A percentile compares a stretch with the other conserved stretches of the same genome.
These are phyloP conservation scores for Chromobotia macracanthus DNA, from an alignment of 2,797 vertebrate species.

Conservation along the genomic window DNA sequence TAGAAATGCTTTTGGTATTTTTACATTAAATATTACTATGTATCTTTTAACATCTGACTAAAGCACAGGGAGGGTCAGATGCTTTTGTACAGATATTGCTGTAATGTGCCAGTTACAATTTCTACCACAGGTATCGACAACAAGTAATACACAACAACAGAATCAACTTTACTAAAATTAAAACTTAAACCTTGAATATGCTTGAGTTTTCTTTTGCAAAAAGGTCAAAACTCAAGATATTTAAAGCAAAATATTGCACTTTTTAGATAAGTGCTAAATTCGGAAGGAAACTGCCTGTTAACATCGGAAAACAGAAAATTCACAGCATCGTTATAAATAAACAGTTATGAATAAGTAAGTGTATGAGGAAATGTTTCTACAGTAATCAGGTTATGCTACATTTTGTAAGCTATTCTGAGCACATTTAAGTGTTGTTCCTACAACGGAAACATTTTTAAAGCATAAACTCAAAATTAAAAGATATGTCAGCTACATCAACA, in stretches of 20 bases:
- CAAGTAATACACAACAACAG: neutral
- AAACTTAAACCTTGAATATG: neutral
- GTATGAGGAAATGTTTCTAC: conserved; percentile 11
- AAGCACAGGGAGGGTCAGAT: neutral
- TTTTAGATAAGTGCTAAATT: neutral
- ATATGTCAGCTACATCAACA: neutral
- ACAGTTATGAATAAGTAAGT: neutral
- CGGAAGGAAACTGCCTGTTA: neutral
- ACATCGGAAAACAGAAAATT: conserved; percentile 8
- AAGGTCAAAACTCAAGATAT: no score
- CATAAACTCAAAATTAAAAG: neutral
- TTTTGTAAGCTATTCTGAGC: conserved; percentile 3
- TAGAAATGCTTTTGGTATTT: neutral
- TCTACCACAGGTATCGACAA: neutral
- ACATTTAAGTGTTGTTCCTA: neutral
- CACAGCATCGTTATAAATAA: conserved; percentile 31
- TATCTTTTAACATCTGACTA: conserved; percentile 11
- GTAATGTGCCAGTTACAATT: neutral
- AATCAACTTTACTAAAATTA: neutral
- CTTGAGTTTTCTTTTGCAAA: neutral
- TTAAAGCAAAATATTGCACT: neutral
- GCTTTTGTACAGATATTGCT: neutral
- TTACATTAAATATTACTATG: neutral
- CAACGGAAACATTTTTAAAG: neutral
- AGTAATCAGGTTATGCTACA: conserved; percentile 26